phyloP scores from a whole-genome alignment of 2,113 vertebrate species.

The Otolemur garnettii region DNA sequence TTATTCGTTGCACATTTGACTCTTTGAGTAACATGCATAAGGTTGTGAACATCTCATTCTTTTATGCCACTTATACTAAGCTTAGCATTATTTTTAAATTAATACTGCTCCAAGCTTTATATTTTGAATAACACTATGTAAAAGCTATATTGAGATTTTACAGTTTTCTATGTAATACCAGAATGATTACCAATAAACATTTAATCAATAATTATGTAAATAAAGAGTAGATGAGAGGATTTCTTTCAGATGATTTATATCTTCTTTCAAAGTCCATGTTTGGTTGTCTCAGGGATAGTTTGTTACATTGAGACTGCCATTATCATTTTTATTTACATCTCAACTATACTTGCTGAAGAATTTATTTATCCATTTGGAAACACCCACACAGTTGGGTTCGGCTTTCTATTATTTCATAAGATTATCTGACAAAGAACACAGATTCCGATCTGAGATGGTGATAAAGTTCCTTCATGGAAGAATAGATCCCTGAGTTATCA shows the following conservation, averaged over 20 bases:
- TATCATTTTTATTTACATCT: not conserved
- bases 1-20: not conserved
- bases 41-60: not conserved
- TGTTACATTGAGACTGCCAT: not conserved
- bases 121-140: not conserved
- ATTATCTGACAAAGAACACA: slow-evolving; percentile 8
- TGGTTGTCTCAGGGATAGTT: not conserved
- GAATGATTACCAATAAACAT: not conserved
- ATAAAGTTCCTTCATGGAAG: not conserved
- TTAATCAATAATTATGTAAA: not conserved
- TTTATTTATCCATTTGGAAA: not conserved
- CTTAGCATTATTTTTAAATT: not conserved
- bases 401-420: not conserved
- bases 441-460: not conserved
- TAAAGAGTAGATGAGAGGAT: not conserved
- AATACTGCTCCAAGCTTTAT: not conserved
- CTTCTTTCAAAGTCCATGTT: not conserved
- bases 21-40: not conserved
- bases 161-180: not conserved
- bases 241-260: not conserved
- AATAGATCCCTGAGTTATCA: not conserved
- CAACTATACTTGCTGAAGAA: not conserved
- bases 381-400: not conserved
- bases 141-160: not conserved
- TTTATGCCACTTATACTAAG: not conserved